Evolutionary conservation across 2,113 vertebrate species (phyloP).

Genomic region (Tetrax tetrax): DNA sequence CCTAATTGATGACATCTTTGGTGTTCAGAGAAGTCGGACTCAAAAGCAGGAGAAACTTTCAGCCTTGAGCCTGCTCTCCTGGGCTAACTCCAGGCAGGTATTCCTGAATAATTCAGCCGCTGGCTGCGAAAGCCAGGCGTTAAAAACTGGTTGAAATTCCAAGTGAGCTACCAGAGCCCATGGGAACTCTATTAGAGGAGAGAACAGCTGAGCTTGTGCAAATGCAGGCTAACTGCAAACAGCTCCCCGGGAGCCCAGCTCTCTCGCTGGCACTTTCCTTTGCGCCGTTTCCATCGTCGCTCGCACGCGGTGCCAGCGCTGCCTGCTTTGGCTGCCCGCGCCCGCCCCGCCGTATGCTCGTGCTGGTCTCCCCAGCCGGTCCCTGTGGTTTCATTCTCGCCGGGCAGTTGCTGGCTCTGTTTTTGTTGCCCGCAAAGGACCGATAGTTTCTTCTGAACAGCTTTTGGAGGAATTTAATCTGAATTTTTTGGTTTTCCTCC

Average conservation of each 20-base stretch:
- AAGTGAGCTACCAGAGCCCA: background rate
- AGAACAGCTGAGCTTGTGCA: slow-evolving; percentile 18
- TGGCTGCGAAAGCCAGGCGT: background rate
- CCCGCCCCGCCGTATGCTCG: accelerated
- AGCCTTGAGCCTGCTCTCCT: background rate
- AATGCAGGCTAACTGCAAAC: background rate
- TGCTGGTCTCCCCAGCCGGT: background rate
- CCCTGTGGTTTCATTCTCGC: background rate
- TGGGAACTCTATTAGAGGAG: background rate
- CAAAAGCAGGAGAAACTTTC: background rate
- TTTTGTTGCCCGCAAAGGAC: background rate
- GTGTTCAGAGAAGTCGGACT: background rate
- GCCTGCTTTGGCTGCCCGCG: background rate
- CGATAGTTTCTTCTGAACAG: background rate
- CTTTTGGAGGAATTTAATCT: background rate
- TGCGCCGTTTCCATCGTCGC: background rate
- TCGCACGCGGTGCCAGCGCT: accelerated
- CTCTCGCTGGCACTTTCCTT: background rate
- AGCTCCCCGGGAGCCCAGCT: background rate
- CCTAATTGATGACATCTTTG: background rate
- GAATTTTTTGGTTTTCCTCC: background rate
- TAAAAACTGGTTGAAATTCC: slow-evolving; percentile 29
- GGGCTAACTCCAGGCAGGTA: background rate
- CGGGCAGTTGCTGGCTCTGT: accelerated
- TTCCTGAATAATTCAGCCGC: slow-evolving; percentile 6